Conservation (phyloP, 2,113 vertebrate genomes). For the Thinocorus orbignyianus region DNA sequence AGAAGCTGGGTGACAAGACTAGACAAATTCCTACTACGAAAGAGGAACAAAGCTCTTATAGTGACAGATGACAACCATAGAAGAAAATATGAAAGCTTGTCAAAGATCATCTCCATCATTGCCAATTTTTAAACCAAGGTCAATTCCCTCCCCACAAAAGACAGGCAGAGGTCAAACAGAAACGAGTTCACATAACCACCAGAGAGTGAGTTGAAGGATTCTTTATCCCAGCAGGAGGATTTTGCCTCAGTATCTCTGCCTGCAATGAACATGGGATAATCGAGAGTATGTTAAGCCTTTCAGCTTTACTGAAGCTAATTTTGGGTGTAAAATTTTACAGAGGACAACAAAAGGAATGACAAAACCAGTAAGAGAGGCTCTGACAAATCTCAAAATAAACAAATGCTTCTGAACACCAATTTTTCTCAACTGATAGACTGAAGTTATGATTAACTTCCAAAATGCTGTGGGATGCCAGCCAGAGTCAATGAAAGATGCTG, state of each 20-base stretch:
- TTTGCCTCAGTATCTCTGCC: not conserved
- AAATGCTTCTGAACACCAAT: accelerated
- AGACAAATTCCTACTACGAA: not conserved
- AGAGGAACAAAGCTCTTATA: not conserved
- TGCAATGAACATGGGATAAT: not conserved
- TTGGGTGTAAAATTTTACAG: not conserved
- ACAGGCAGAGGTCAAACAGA: not conserved
- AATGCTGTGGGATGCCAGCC: not conserved
- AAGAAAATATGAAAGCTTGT: not conserved
- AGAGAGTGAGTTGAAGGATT: not conserved
- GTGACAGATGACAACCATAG: accelerated
- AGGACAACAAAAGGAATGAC: not conserved
- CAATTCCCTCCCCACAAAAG: not conserved
- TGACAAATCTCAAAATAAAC: not conserved
- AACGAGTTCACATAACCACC: not conserved
- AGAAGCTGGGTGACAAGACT: not conserved
- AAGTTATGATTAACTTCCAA: not conserved
- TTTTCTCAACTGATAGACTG: not conserved
- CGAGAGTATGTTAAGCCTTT: not conserved
- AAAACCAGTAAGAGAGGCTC: not conserved
- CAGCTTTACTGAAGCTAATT: not conserved
- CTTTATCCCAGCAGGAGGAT: not conserved
- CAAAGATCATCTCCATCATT: not conserved
- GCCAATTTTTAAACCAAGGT: not conserved
- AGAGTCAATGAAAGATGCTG: not conserved